Conservation (phyloP, 2,797 vertebrate species). For the Spinus pinus region DNA sequence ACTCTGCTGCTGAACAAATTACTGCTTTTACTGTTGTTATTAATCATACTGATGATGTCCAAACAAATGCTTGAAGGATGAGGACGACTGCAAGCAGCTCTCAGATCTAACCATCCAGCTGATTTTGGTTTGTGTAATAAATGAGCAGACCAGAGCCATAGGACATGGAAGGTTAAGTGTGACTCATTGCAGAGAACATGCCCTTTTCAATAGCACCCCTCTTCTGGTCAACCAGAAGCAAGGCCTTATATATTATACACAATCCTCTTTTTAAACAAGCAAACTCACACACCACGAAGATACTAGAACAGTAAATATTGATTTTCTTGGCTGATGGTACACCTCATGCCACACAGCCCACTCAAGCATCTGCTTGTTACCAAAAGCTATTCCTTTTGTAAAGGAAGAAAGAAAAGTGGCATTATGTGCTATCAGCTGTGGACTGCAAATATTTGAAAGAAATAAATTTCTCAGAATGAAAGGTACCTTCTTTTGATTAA, state of each 20-base stretch:
- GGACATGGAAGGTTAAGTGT: slow-evolving; percentile 12
- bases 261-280: slow-evolving; percentile 67
- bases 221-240: slow-evolving; percentile 59
- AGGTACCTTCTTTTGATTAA: slow-evolving; percentile 73
- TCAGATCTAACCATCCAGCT: not conserved
- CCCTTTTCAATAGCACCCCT: slow-evolving; percentile 13
- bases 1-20: not conserved
- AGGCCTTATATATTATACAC: slow-evolving; percentile 52
- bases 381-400: slow-evolving; percentile 70
- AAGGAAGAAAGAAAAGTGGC: slow-evolving; percentile 72
- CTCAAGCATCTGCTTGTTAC: slow-evolving; percentile 75
- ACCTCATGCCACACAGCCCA: slow-evolving; percentile 67
- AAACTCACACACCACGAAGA: slow-evolving; percentile 75
- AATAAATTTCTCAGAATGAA: slow-evolving; percentile 84
- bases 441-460: slow-evolving; percentile 85
- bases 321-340: slow-evolving; percentile 73
- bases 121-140: not conserved
- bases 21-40: not conserved
- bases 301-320: slow-evolving; percentile 84
- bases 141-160: not conserved
- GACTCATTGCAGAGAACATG: not conserved
- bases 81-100: not conserved
- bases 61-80: not conserved
- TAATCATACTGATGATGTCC: not conserved
- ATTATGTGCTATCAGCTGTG: slow-evolving; percentile 71